Base-by-base conservation (phyloP, 2,113 vertebrate species). In the Cinclus cinclus region DNA sequence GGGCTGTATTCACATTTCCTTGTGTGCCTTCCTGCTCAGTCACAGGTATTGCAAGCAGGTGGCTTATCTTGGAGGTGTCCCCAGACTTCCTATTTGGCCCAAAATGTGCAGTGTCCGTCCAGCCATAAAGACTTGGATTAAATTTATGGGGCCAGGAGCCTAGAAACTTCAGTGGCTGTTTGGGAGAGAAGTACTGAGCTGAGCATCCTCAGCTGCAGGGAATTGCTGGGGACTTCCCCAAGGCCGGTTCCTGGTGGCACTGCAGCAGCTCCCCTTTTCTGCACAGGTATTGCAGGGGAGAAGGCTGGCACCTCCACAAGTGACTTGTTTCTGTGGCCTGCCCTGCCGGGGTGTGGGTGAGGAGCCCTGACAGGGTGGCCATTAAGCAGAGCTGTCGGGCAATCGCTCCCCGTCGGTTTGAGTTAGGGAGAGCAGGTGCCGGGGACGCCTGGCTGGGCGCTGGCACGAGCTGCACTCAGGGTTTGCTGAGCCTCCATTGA, bases 211-310 rank as follows among this genome's bases (percentile, higher is more conserved):
- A n/a, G 28, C 52, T 3, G 3, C 50, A 27, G 30, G 15, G 39
- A 37, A 17, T 2, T 2, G 4, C 35, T 41, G 25, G 17, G 27
- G 11, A 6, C 11, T 70, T 41, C 25, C 35, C 42, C 3, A 1
- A 14, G 41, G 56, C 24, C 0, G 0, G 18, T 33, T 60, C 18
- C 58, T 0, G 0, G 31, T 0, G 0, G 33, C 7, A 6, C 62
- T 4, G 1, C 35, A 1, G 49, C 65, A 77, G 30, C 37, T 27
- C 47, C n/a, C 23, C n/a, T 92, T 49, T 70, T 27, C 15, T 42
- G 37, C 6, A 0, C 44, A 1, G 6, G 3, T 14, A 7, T 28
- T 22, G 20, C 63, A 0, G 2, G 33, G 52, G 53, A 46, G 59
- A 39, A 89, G 49, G 39, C 53, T 80, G 71, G 22, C 37, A 22